phyloP scores from a whole-genome alignment of 1,140 invertebrate species.

The Zaprionus ornatus region DNA sequence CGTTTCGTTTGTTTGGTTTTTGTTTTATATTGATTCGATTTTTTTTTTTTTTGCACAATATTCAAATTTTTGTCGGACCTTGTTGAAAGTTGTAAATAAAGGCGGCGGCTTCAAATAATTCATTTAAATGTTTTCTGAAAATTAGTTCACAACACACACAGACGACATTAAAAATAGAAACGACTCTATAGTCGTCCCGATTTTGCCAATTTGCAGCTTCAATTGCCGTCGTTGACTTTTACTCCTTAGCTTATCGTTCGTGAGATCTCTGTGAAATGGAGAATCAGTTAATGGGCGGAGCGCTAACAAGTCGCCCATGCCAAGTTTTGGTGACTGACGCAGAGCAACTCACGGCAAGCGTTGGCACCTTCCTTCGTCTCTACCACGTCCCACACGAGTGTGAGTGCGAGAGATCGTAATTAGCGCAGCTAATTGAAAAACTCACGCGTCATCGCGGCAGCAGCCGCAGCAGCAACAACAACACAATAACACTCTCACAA shows the following conservation, averaged over 20 bases:
- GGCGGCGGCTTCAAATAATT: constrained; percentile 9
- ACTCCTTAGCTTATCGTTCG: constrained; percentile 20
- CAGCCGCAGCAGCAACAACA: background rate
- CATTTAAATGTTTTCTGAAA: constrained; percentile 26
- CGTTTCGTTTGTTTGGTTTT: background rate
- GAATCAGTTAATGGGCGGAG: constrained; percentile 18
- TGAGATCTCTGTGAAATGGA: constrained; percentile 19
- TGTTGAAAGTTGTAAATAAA: constrained; percentile 6
- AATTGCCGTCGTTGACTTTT: background rate
- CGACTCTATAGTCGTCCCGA: constrained; percentile 19
- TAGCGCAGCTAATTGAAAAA: constrained; percentile 68
- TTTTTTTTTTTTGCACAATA: constrained; percentile 19
- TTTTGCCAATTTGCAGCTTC: constrained; percentile 14
- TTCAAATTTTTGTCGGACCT: constrained; percentile 21
- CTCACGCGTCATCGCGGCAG: constrained; percentile 39
- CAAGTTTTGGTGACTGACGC: constrained; percentile 51
- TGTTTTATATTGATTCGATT: background rate
- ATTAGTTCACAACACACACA: constrained; percentile 58
- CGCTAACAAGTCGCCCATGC: constrained; percentile 42
- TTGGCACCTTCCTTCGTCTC: background rate
- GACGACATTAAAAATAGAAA: constrained; percentile 45
- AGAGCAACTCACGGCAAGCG: background rate
- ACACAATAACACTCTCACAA: background rate
- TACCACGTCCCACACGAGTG: constrained; percentile 15
- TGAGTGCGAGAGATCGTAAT: constrained; percentile 45